Conservation (phyloP, 2,113 vertebrate species). For the Oreochromis aureus region DNA sequence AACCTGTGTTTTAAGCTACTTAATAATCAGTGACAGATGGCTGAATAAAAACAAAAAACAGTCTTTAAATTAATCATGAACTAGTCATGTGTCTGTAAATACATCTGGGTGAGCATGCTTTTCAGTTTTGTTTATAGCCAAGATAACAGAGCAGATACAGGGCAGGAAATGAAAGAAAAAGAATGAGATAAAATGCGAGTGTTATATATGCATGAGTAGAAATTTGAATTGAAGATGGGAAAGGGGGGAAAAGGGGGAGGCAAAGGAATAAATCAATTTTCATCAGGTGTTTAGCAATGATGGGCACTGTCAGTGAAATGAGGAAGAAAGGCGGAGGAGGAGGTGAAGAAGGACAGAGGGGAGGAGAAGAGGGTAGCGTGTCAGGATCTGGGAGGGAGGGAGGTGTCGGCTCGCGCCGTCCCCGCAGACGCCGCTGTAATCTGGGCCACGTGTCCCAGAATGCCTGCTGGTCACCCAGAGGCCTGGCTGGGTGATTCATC, state of each 20-base stretch:
- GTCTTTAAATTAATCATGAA: neutral
- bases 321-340: neutral
- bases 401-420: neutral
- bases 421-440: conserved; percentile 24
- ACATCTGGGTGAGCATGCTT: neutral
- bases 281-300: neutral
- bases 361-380: neutral
- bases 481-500: conserved; percentile 45
- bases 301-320: neutral
- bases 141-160: neutral
- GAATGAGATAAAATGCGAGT: neutral
- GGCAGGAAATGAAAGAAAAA: neutral
- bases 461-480: conserved; percentile 20
- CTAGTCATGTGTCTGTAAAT: neutral
- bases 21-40: neutral
- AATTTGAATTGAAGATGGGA: neutral
- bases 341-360: neutral
- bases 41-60: neutral
- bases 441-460: conserved; percentile 36
- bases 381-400: neutral
- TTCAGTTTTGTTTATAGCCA: neutral
- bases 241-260: neutral
- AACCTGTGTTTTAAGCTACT: neutral
- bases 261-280: neutral
- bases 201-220: neutral